phyloP scores from a whole-genome alignment of 2,113 vertebrate species.

The Perognathus longimembris region DNA sequence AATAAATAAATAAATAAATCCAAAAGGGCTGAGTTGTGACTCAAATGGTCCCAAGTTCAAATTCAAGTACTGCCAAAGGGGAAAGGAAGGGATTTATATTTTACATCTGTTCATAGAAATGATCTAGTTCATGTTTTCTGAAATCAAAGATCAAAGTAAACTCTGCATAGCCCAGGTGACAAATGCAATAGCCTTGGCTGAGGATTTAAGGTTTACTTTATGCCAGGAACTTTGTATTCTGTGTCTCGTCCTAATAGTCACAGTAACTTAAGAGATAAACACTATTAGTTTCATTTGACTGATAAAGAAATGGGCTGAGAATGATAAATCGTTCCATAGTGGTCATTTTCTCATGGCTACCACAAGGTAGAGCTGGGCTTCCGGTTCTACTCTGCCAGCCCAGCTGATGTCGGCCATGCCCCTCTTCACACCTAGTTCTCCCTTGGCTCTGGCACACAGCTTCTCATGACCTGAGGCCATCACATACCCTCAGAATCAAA shows the following conservation, averaged over 20 bases:
- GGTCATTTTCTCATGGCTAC: not conserved
- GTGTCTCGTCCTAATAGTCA: not conserved
- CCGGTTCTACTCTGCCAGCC: not conserved
- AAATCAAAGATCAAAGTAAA: constrained; percentile 25
- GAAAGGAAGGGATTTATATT: no score
- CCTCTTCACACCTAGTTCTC: not conserved
- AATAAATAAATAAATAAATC: no score
- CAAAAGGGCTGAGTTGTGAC: no score
- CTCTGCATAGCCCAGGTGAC: not conserved
- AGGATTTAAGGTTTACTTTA: not conserved
- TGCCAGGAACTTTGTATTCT: not conserved
- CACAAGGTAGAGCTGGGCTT: not conserved
- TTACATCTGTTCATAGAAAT: not conserved
- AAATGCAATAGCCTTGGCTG: not conserved
- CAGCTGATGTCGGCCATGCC: not conserved
- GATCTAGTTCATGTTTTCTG: not conserved
- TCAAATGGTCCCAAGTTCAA: no score
- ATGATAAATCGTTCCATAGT: not conserved
- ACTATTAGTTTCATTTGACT: not conserved
- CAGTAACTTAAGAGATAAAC: not conserved
- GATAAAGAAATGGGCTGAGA: not conserved
- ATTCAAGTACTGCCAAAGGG: no score
- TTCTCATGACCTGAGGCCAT: not conserved
- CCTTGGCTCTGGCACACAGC: not conserved
- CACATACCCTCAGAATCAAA: not conserved